A percentile compares a stretch with the other conserved stretches of the same genome.
Conservation (phyloP, 1,140 invertebrate species). For the Hylaeus anthracinus region DNA sequence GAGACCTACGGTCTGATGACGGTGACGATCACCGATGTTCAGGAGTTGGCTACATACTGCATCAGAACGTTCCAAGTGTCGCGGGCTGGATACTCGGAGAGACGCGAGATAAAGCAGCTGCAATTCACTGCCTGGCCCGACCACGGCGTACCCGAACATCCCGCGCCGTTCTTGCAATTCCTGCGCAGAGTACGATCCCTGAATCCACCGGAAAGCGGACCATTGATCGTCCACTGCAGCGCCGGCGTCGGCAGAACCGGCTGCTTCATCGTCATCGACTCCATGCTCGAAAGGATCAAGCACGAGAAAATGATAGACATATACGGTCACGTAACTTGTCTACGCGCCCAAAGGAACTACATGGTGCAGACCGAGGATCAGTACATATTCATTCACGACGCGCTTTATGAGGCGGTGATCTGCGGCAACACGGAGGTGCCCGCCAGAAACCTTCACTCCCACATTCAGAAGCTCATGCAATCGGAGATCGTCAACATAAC, state of each 20-base stretch:
- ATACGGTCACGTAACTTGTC: slow-evolving; percentile 98
- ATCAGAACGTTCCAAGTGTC: slow-evolving; percentile 97
- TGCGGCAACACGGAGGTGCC: slow-evolving; percentile 97
- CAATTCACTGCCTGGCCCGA: slow-evolving; percentile 99
- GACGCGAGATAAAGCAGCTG: slow-evolving; percentile 97
- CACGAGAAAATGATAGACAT: slow-evolving; percentile 99
- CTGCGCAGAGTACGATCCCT: slow-evolving; percentile 94
- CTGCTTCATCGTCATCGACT: slow-evolving; percentile 99
- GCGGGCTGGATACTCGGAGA: slow-evolving; percentile 86
- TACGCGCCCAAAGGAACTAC: slow-evolving; percentile 98
- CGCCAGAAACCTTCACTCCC: slow-evolving; percentile 94
- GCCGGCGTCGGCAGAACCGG: slow-evolving; percentile 98
- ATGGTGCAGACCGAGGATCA: slow-evolving; percentile 99
- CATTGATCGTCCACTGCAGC: slow-evolving; percentile 98
- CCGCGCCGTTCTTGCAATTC: slow-evolving; percentile 99
- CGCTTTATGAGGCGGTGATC: slow-evolving; percentile 96
- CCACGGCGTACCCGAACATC: slow-evolving; percentile 99
- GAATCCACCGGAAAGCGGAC: slow-evolving; percentile 94
- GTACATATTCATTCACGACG: slow-evolving; percentile 99
- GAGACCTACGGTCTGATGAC: slow-evolving; percentile 98
- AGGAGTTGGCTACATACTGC: slow-evolving; percentile 98
- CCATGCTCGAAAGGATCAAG: slow-evolving; percentile 96
- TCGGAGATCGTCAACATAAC: slow-evolving; percentile 92
- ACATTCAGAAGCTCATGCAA: slow-evolving; percentile 96
- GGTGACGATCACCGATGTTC: slow-evolving; percentile 94